Percentiles rank a stretch among this genome's conserved stretches.
These are phyloP conservation scores for Heliconius himera DNA, from an alignment of 1,140 invertebrate genomes.

Conservation along the genomic window DNA sequence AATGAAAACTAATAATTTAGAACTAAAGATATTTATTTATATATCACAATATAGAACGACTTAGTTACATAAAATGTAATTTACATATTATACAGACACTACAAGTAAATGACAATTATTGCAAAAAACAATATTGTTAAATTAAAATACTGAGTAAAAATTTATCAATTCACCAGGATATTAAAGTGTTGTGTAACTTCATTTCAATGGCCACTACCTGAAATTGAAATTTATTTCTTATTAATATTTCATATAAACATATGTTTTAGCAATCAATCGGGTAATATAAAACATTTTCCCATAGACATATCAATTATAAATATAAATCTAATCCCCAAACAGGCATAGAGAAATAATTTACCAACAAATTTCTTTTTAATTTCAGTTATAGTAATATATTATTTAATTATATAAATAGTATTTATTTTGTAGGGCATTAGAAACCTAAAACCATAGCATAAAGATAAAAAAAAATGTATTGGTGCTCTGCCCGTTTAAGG, in stretches of 20 bases:
- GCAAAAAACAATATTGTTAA: not conserved
- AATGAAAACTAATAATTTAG: slow-evolving; percentile 13
- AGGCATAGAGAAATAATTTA: no score
- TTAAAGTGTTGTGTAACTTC: slow-evolving; percentile 9
- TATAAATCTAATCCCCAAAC: no score
- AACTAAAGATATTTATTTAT: slow-evolving; percentile 42
- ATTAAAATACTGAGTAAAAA: not conserved
- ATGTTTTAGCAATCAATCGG: not conserved
- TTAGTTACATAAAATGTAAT: slow-evolving; percentile 29
- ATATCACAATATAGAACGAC: slow-evolving; percentile 39
- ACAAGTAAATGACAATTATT: not conserved
- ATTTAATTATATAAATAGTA: no score
- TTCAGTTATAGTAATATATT: no score
- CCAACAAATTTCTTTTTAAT: no score
- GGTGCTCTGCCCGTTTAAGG: no score
- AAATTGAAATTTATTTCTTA: slow-evolving; percentile 18
- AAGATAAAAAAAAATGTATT: no score
- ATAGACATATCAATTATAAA: no score
- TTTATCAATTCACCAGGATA: not conserved
- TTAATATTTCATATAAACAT: not conserved
- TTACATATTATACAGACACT: slow-evolving; percentile 4
- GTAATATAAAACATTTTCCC: no score
- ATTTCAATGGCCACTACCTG: slow-evolving; percentile 38
- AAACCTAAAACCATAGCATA: no score
- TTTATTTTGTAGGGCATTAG: no score